Base-by-base conservation (phyloP, 2,113 vertebrate species). In the Forbesichthys agassizii region DNA sequence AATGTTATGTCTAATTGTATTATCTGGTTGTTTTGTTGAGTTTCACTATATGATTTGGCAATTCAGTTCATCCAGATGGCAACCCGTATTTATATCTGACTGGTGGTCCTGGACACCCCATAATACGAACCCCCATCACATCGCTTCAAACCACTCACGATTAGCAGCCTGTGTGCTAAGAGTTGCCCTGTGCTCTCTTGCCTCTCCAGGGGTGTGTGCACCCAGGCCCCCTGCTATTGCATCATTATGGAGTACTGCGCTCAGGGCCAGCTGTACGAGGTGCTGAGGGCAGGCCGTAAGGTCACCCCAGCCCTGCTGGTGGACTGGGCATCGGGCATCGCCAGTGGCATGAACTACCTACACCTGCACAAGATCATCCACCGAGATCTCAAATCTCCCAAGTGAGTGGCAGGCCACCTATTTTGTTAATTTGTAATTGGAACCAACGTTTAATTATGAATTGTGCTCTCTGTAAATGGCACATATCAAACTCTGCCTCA, bases 181-280 rank as follows among this genome's bases (percentile, higher is more conserved):
- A 27, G 27, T 27, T 27, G 27, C 27, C 27, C 27, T 64, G 3
- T n/a, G 73, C 48, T 69, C 8, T 66, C 64, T 76, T 78, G 61
- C 79, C 53, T 69, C 55, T 70, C 1, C 79, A 99, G 98, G 91
- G 98, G 96, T 1, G 98, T 99, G 42, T 99, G 98, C 81, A 99
- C 96, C 0, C 96, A 99, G 89, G 98, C 98, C 7, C 98, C 97
- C 0, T 99, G 98, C 81, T 99, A 97, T 83, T 99, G 98, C 69
- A 98, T 99, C 73, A 98, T 99, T 88, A 99, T 99, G 98, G 98
- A 99, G 61, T 99, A 99, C 80, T 99, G 97, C 71, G 96, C 98
- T 1, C 98, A 98, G 0, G 98, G 97, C 14, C 98, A 99, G 80
- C 95, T 99, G 65, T 99, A 98, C 0, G 98, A 99, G 86, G 98